Evolutionary conservation across 2,113 vertebrate genomes (phyloP), one percentile per base, ranked within the genome.

Genomic region (Ailurus styani): DNA sequence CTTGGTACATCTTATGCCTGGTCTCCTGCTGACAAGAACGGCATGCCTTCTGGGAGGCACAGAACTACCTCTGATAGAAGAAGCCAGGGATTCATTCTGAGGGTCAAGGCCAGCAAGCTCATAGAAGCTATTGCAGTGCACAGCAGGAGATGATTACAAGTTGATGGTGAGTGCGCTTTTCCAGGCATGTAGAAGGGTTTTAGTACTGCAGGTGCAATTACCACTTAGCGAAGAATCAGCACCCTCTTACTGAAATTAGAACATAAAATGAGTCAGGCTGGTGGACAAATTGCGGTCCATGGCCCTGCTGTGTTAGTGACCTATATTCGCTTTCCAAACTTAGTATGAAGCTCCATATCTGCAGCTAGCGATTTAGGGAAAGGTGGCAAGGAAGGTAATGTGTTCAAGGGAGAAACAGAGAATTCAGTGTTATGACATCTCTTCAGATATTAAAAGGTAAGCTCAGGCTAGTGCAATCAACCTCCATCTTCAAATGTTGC

Each of bases 221-320:
- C 95, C 97, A 96, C 97, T 96, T 92, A 97, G 96, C 84, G 90
- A 86, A 95, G 96, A 97, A 95, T 95, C 93, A 73, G 95, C 83
- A 66, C 93, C 93, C 83, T 98, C 96, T 92, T 81, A 91, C 96
- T 79, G 95, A 97, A 97, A 97, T 98, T 92, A 97, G 96, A 97
- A 54, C 92, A 96, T 64, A 62, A 87, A 97, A 96, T 95, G 95
- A 98, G 52, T 82, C 90, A 93, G 92, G 45, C 90, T 96, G 73
- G 79, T 95, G 90, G 95, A 96, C 93, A 97, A 98, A 97, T 97
- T 96, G 90, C 25, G 0, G 79, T 68, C 8, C 34, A 15, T 18
- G 83, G 87, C 81, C 96, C 95, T 9, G 86, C 97, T 96, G 93
- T 96, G 95, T 87, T 77, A 82, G 79, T 97, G 97, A 97, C 98